Percentiles rank a stretch among this genome's conserved stretches.
phyloP scores from a whole-genome alignment of 1,140 invertebrate genomes.

The Macrostomum lignano region DNA sequence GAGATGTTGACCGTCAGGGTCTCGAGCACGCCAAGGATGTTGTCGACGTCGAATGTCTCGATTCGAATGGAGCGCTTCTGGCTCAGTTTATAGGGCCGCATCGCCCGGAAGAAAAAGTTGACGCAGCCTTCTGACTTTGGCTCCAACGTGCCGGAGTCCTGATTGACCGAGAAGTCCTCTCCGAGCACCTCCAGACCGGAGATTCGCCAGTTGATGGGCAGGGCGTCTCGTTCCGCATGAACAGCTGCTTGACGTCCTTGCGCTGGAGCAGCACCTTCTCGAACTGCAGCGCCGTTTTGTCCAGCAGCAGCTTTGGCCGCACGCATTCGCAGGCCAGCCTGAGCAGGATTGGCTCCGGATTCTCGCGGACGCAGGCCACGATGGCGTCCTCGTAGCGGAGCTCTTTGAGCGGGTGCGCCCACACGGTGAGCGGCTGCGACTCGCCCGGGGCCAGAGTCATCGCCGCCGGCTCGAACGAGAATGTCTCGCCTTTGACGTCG shows the following conservation, averaged over 20 bases:
- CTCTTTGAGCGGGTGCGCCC: conserved; percentile 21
- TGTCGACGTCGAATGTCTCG: conserved; percentile 7
- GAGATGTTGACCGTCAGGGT: conserved; percentile 10
- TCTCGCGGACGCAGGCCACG: conserved; percentile 26
- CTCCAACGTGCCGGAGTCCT: conserved; percentile 20
- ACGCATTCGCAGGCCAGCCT: conserved; percentile 21
- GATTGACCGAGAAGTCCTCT: conserved; percentile 25
- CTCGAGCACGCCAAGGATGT: conserved; percentile 8
- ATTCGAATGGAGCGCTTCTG: conserved; percentile 19
- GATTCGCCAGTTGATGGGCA: conserved; percentile 26
- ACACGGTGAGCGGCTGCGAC: conserved; percentile 14
- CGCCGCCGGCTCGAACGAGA: conserved; percentile 21
- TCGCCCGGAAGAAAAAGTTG: conserved; percentile 23
- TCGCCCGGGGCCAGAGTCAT: conserved; percentile 22
- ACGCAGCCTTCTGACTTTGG: conserved; percentile 20
- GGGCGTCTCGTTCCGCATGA: conserved; percentile 22
- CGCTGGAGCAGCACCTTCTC: conserved; percentile 26
- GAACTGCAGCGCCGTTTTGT: conserved; percentile 25
- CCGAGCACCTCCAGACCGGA: conserved; percentile 24
- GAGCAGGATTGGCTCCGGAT: conserved; percentile 27
- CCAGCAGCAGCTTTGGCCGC: conserved; percentile 22
- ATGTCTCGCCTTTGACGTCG: conserved; percentile 26
- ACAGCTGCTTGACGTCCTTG: conserved; percentile 26
- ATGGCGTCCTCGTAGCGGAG: conserved; percentile 20
- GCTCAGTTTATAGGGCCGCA: conserved; percentile 22